A percentile compares a stretch with the other conserved stretches of the same genome.
These are phyloP conservation scores for Limnodromus scolopaceus DNA, from an alignment of 2,797 vertebrate species.

Conservation along the genomic window DNA sequence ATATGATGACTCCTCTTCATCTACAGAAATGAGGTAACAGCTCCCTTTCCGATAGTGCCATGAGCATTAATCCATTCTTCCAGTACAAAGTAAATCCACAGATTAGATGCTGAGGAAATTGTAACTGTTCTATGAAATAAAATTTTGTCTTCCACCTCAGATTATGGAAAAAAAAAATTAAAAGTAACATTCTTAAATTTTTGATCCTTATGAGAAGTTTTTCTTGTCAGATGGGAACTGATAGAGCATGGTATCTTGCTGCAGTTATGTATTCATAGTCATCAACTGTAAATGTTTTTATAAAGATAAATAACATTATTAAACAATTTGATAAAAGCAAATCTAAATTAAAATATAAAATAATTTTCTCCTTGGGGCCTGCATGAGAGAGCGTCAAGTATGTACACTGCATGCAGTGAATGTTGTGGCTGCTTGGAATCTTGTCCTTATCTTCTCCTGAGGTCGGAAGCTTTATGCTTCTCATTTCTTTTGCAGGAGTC, in stretches of 20 bases:
- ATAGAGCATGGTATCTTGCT: background rate
- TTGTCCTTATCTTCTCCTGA: background rate
- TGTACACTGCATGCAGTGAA: background rate
- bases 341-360: background rate
- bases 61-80: background rate
- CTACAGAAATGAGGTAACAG: background rate
- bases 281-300: background rate
- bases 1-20: fast-evolving
- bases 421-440: background rate
- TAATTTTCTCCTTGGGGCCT: background rate
- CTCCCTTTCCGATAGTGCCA: background rate
- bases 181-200: background rate
- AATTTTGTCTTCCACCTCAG: background rate
- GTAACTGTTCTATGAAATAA: background rate
- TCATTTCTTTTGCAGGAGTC: background rate
- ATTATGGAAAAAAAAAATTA: background rate
- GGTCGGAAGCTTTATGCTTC: background rate
- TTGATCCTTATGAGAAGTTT: background rate
- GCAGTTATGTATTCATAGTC: background rate
- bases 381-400: background rate
- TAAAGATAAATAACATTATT: background rate
- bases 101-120: background rate
- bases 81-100: background rate
- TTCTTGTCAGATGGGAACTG: background rate
- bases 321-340: background rate